These are phyloP conservation scores for Encarsia formosa DNA, from an alignment of 2,888 invertebrate genomes.

Conservation along the genomic window DNA sequence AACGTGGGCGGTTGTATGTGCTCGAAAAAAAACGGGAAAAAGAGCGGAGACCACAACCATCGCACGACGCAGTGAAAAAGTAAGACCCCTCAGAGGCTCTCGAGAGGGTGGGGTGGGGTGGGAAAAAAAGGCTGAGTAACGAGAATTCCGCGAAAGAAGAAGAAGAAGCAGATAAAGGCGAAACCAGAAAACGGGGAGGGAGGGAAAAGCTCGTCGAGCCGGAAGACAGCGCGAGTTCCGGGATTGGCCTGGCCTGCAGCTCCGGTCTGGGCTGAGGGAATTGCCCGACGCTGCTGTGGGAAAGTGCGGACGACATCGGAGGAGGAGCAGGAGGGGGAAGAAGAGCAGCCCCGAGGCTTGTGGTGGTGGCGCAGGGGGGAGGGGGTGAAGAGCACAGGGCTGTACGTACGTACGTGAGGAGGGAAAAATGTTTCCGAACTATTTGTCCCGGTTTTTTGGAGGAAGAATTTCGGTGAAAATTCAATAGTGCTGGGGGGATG, in stretches of 20 bases:
- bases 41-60: no score
- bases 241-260: constrained; percentile 39
- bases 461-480: no score
- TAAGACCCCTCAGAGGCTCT: no score
- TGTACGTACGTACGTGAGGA: no score
- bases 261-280: constrained; percentile 18
- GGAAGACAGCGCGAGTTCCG: constrained; percentile 28
- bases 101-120: constrained; percentile 12
- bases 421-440: no score
- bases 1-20: no score
- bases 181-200: neutral
- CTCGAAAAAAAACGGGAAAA: no score
- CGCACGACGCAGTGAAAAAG: no score
- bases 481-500: no score
- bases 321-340: neutral
- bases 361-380: constrained; percentile 24
- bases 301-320: constrained; percentile 36
- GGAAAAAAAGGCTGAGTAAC: constrained; percentile 22
- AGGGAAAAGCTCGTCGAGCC: neutral
- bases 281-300: constrained; percentile 28
- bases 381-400: constrained; percentile 8
- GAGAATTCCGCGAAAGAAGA: constrained; percentile 22
- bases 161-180: neutral
- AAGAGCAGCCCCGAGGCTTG: neutral
- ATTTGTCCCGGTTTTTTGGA: no score